phyloP scores from a whole-genome alignment of 2,888 invertebrate species.

The Gisinianus flammeolus region DNA sequence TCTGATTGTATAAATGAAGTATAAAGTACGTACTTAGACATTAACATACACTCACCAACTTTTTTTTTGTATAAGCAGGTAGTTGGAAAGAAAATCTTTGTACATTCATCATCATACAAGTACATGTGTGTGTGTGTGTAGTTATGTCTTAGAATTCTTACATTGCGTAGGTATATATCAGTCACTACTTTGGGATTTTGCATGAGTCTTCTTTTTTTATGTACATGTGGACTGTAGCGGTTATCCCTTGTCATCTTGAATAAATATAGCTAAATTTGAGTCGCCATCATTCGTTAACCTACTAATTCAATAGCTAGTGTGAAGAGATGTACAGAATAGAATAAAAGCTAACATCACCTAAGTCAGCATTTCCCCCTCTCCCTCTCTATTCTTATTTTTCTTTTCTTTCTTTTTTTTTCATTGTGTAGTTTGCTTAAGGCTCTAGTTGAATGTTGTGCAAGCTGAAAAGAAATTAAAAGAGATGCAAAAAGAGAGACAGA shows the following conservation, averaged over 20 bases:
- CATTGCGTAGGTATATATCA: no score
- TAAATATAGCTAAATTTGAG: constrained; percentile 19
- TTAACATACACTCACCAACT: no score
- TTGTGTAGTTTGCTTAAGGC: neutral
- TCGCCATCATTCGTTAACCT: constrained; percentile 22
- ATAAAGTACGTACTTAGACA: no score
- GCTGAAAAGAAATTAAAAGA: constrained; percentile 21
- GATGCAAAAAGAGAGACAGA: constrained; percentile 11
- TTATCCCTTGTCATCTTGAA: constrained; percentile 24
- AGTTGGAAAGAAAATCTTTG: neutral
- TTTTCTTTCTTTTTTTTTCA: neutral
- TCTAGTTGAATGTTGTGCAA: constrained; percentile 19
- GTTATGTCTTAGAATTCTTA: no score
- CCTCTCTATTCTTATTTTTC: neutral
- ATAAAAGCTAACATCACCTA: neutral
- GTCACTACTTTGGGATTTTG: no score
- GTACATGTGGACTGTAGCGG: constrained; percentile 4
- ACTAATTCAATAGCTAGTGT: constrained; percentile 14
- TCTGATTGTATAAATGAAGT: neutral
- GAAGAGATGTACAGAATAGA: neutral
- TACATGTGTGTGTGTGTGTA: neutral
- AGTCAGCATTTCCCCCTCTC: neutral
- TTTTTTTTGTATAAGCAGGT: neutral
- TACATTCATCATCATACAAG: neutral
- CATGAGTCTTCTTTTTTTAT: neutral